phyloP scores from a whole-genome alignment of 2,888 invertebrate species.

The Rotaria sp. region DNA sequence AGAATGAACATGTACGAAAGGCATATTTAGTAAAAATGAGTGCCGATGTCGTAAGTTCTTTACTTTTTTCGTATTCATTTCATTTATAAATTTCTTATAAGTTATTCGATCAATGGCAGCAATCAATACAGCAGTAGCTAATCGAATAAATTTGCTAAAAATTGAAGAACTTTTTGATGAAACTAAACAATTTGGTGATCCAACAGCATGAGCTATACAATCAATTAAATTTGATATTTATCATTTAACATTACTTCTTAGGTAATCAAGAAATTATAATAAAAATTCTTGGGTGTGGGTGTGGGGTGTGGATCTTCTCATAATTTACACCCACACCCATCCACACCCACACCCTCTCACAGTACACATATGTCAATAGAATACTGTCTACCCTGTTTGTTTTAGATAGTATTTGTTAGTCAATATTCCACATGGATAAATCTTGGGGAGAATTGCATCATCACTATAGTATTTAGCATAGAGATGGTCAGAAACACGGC shows the following conservation, averaged over 20 bases:
- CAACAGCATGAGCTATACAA: constrained; percentile 72
- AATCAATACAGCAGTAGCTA: constrained; percentile 77
- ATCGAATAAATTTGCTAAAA: constrained; percentile 85
- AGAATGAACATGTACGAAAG: constrained; percentile 39
- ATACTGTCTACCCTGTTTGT: too few relatives aligned
- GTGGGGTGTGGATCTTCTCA: too few relatives aligned
- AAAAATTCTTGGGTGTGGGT: too few relatives aligned
- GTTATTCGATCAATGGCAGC: constrained; percentile 68
- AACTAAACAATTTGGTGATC: constrained; percentile 69
- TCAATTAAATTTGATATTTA: constrained; percentile 79
- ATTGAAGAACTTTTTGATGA: constrained; percentile 71
- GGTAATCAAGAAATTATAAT: constrained; percentile 49
- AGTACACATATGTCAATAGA: too few relatives aligned
- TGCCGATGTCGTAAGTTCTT: constrained; percentile 61
- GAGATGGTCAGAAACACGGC: too few relatives aligned
- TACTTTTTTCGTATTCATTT: not conserved
- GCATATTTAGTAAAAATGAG: constrained; percentile 40
- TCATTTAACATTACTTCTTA: constrained; percentile 72
- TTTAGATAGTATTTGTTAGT: too few relatives aligned
- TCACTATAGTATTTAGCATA: too few relatives aligned
- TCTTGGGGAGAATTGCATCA: too few relatives aligned
- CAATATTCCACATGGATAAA: too few relatives aligned
- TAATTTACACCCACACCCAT: too few relatives aligned
- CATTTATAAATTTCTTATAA: constrained; percentile 42
- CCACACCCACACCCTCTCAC: too few relatives aligned